phyloP scores from a whole-genome alignment of 2,113 vertebrate genomes.

The Cyprichromis sp. region DNA sequence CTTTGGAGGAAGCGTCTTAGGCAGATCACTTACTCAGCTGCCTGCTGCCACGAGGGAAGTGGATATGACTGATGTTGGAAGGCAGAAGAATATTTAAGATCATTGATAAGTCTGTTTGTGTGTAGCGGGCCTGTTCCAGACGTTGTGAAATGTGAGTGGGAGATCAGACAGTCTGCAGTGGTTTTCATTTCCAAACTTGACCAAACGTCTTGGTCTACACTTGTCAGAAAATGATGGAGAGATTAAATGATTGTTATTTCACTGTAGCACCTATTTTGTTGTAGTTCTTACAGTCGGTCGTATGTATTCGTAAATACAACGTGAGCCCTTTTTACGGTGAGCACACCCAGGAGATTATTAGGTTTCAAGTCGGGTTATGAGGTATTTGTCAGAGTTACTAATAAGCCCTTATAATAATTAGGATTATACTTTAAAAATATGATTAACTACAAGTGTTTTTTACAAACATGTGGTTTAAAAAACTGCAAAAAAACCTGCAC shows the following conservation, averaged over 20 bases:
- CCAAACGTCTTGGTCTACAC: neutral
- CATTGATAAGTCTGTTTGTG: neutral
- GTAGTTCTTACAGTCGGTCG: neutral
- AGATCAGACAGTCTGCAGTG: constrained; percentile 11
- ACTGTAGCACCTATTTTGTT: neutral
- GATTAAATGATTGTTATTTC: neutral
- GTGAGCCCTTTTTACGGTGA: neutral
- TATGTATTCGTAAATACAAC: neutral
- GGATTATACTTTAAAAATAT: neutral
- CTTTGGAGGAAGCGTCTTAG: neutral
- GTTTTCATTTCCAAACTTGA: neutral
- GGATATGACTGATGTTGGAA: constrained; percentile 6
- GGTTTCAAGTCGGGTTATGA: neutral
- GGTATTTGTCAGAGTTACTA: neutral
- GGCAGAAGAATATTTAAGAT: neutral
- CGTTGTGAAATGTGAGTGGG: neutral
- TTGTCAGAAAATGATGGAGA: neutral
- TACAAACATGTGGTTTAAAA: neutral
- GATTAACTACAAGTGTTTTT: neutral
- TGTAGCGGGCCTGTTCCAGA: neutral
- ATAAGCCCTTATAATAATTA: neutral
- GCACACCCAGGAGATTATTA: neutral
- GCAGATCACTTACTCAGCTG: neutral
- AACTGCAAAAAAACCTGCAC: neutral
- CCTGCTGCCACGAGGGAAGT: neutral